Conservation (phyloP, 1,140 invertebrate species). For the Cataglyphis hispanica region DNA sequence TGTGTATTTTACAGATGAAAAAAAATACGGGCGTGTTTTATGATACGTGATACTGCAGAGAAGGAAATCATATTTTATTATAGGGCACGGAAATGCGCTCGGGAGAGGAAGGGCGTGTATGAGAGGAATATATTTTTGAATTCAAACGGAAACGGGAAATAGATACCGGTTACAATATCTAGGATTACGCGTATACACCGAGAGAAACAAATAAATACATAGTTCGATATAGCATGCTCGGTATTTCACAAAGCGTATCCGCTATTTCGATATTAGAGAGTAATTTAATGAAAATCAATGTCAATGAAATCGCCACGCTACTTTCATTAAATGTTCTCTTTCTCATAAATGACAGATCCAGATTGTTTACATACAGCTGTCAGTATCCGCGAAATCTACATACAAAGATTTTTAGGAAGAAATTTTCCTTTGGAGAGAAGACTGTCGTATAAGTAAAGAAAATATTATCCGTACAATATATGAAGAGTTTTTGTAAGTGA, state of each 20-base stretch:
- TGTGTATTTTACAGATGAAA: not conserved
- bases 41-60: not conserved
- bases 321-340: not conserved
- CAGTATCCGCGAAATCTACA: not conserved
- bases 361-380: not conserved
- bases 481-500: not conserved
- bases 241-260: constrained; percentile 13
- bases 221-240: not conserved
- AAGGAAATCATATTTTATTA: constrained; percentile 9
- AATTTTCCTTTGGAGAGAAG: not conserved
- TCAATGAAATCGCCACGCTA: not conserved
- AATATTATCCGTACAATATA: not conserved
- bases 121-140: constrained; percentile 24
- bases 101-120: too few relatives aligned
- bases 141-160: constrained; percentile 30
- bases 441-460: not conserved
- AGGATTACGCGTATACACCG: not conserved
- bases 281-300: constrained; percentile 23
- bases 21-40: constrained; percentile 18
- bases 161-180: not conserved
- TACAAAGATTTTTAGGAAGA: not conserved
- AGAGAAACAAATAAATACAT: constrained; percentile 27
- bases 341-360: constrained; percentile 2
- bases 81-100: not conserved
- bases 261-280: not conserved